These are phyloP conservation scores for Trichacis sp. DNA, from an alignment of 2,888 invertebrate species.

Conservation along the genomic window DNA sequence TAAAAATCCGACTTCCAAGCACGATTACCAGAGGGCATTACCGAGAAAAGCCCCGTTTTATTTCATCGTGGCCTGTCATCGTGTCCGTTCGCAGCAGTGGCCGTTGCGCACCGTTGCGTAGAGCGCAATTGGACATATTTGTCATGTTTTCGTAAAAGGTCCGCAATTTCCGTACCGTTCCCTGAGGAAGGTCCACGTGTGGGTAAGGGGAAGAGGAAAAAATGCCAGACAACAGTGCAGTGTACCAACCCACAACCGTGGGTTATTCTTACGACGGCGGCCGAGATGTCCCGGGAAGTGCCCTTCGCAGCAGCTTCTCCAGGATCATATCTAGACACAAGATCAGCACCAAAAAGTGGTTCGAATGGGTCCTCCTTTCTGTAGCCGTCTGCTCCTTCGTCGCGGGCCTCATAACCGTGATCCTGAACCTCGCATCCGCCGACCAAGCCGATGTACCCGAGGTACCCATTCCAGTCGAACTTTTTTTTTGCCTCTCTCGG, in stretches of 20 bases:
- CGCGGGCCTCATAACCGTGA: slow-evolving; percentile 60
- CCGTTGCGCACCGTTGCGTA: not conserved
- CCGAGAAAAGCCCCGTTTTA: not conserved
- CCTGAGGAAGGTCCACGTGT: no score
- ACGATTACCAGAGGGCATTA: no score
- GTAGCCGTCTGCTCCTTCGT: slow-evolving; percentile 60
- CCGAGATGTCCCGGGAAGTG: slow-evolving; percentile 54
- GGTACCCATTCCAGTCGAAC: slow-evolving; percentile 22
- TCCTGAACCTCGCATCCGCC: slow-evolving; percentile 57
- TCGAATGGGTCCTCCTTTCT: slow-evolving; percentile 63
- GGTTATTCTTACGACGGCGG: slow-evolving; percentile 65
- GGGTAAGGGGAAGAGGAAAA: slow-evolving; percentile 22
- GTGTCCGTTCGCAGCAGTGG: no score
- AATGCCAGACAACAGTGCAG: slow-evolving; percentile 66
- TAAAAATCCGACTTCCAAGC: no score
- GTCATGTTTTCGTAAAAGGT: slow-evolving; percentile 5
- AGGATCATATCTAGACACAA: slow-evolving; percentile 64
- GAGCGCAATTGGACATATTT: slow-evolving; percentile 4
- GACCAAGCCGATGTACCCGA: slow-evolving; percentile 34
- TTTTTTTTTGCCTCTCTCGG: not conserved
- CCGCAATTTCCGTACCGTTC: no score
- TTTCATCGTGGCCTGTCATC: not conserved
- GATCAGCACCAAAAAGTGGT: slow-evolving; percentile 63
- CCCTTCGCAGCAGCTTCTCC: slow-evolving; percentile 58
- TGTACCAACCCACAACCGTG: slow-evolving; percentile 67